Evolutionary conservation across 2,888 invertebrate genomes (phyloP).

Genomic region (Drosophila nr. perissopoda): DNA sequence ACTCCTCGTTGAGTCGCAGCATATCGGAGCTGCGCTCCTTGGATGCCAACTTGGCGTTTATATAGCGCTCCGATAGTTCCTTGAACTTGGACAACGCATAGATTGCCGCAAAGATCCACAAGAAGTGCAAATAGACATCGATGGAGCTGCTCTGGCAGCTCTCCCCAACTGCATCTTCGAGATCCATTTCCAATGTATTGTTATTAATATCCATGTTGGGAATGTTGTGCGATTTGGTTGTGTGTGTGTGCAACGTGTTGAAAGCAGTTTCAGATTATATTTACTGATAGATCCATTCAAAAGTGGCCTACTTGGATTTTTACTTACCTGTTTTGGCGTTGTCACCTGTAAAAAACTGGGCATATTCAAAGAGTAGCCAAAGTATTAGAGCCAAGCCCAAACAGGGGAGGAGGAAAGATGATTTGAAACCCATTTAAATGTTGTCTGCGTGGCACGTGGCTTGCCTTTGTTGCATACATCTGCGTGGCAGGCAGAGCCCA

Average conservation of each 20-base stretch:
- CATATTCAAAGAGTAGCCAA: slow-evolving; percentile 38
- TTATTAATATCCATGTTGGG: slow-evolving; percentile 19
- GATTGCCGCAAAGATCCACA: slow-evolving; percentile 74
- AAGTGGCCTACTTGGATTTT: slow-evolving; percentile 29
- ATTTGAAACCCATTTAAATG: neutral
- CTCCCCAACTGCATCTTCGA: slow-evolving; percentile 5
- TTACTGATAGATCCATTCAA: neutral
- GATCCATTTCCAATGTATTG: slow-evolving; percentile 33
- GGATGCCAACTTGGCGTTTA: slow-evolving; percentile 45
- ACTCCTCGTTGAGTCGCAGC: slow-evolving; percentile 50
- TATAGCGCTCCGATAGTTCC: slow-evolving; percentile 63
- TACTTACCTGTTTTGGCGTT: too few species aligned
- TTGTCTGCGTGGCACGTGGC: neutral
- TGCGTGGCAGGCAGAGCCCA: neutral
- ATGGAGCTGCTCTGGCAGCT: slow-evolving; percentile 32
- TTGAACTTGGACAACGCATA: slow-evolving; percentile 71
- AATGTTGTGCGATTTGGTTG: slow-evolving; percentile 4
- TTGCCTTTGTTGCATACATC: neutral
- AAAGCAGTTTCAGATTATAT: neutral
- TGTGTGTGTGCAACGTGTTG: slow-evolving; percentile 4
- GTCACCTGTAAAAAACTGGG: slow-evolving; percentile 4
- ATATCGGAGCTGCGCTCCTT: slow-evolving; percentile 41
- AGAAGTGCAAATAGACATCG: slow-evolving; percentile 67
- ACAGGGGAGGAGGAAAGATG: neutral
- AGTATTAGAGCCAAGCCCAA: slow-evolving; percentile 23